Conservation (phyloP, 2,888 invertebrate genomes). For the Craniophora ligustri region DNA sequence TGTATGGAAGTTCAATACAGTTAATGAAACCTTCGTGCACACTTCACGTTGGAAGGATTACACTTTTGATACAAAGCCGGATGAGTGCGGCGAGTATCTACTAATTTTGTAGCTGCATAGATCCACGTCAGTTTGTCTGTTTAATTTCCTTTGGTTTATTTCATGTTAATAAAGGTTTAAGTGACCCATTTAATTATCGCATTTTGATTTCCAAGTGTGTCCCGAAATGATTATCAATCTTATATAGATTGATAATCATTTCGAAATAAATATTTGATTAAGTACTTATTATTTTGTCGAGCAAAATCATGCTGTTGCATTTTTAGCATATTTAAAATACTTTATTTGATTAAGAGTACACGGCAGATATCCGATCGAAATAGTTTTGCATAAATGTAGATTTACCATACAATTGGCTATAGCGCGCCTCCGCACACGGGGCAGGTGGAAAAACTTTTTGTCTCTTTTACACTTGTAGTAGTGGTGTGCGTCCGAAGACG, state of each 20-base stretch:
- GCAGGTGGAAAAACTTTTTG: conserved; percentile 65
- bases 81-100: conserved; percentile 56
- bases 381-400: conserved; percentile 87
- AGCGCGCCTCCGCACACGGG: conserved; percentile 60
- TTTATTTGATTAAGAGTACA: conserved; percentile 66
- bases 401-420: conserved; percentile 81
- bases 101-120: conserved; percentile 17
- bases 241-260: no score
- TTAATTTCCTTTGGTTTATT: conserved; percentile 26
- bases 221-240: not conserved
- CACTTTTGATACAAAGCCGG: conserved; percentile 64
- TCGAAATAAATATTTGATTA: conserved; percentile 18
- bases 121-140: not conserved
- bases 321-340: conserved; percentile 56
- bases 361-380: conserved; percentile 81
- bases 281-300: conserved; percentile 24
- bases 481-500: conserved; percentile 65
- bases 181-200: conserved; percentile 4
- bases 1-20: conserved; percentile 81
- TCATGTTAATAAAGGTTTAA: conserved; percentile 44
- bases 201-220: not conserved
- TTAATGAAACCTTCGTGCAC: conserved; percentile 78
- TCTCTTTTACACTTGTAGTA: conserved; percentile 73
- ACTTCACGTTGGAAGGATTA: conserved; percentile 78
- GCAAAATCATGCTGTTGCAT: conserved; percentile 10